A percentile compares a stretch with the other conserved stretches of the same genome.
These are phyloP conservation scores for Molossus molossus DNA, from an alignment of 2,797 vertebrate genomes.

Conservation along the genomic window DNA sequence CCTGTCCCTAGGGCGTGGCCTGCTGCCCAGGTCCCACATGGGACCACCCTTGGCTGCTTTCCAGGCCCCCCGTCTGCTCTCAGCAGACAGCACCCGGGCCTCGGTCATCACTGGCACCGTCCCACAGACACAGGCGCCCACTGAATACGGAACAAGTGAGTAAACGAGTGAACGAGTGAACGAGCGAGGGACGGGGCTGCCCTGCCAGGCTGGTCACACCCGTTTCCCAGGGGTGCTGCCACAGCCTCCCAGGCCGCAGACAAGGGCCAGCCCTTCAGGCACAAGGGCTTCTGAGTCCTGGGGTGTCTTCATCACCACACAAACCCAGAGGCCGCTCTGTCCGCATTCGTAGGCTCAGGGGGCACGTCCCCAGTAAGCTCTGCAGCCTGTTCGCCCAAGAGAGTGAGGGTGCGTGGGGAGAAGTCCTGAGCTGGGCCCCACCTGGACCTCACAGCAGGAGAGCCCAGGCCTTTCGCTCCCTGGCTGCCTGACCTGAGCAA, in stretches of 20 bases:
- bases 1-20: background rate
- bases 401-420: no score
- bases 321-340: background rate
- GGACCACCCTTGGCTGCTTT: background rate
- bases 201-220: no score
- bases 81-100: no score
- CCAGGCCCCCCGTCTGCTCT: background rate
- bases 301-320: background rate
- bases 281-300: background rate
- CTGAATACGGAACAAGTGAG: background rate
- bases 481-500: no score
- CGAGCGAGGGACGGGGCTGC: background rate
- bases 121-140: no score
- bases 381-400: background rate
- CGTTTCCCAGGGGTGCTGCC: background rate
- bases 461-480: no score
- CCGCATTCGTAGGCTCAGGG: background rate
- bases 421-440: no score
- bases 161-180: rapidly evolving
- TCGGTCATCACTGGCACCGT: no score
- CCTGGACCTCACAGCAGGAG: no score
- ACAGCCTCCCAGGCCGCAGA: background rate
- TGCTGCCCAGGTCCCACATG: background rate
- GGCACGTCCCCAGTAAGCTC: no score
- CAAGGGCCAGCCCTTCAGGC: no score